Base-by-base conservation (phyloP, 2,797 vertebrate species). In the Capromys pilorides region DNA sequence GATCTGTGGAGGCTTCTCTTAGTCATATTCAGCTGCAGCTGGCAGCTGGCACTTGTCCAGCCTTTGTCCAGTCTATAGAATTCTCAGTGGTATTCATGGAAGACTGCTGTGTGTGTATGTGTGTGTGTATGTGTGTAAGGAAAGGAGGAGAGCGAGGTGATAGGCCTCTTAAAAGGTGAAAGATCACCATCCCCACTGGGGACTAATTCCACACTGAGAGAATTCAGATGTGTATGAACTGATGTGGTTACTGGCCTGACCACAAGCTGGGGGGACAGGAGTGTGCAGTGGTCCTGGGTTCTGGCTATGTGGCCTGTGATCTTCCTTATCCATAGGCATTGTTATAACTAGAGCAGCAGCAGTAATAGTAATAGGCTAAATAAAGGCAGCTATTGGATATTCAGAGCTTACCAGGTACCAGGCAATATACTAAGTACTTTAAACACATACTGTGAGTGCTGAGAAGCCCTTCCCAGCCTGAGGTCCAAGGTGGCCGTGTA, bases 11-110 rank as follows among this genome's bases (percentile, higher is more conserved):
- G 80, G 67, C 54, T 81, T 64, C 66, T 93, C 77, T 90, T 86
- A 94, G 83, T 54, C 80, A 21, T 41, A 90, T 86, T 96, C 88
- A 96, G 75, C 59, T 13, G 14, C 95, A 97, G 96, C 95, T 96
- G 95, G 66, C 67, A 79, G 54, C 62, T 96, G 94, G 92, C 84
- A 79, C 71, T 84, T 88, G 36, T 18, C 90, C 86, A 94, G 33
- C 61, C 54, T 91, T 82, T 75, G 64, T 88, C 88, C 10, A 77
- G 73, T 87, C 71, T 94, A 21, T 71, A 86, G 92, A 95, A 67
- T 93, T 91, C 77, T 92, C 84, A 10, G 3, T 92, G 92, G 79
- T 79, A 24, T 49, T 54, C 36, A 73, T 24, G 51, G 80, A 90
- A 91, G 61, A 71, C 16, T 24, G 2, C 57, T 36, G 21, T 49